Evolutionary conservation across 2,113 vertebrate species (phyloP).

Genomic region (Cettia cetti): DNA sequence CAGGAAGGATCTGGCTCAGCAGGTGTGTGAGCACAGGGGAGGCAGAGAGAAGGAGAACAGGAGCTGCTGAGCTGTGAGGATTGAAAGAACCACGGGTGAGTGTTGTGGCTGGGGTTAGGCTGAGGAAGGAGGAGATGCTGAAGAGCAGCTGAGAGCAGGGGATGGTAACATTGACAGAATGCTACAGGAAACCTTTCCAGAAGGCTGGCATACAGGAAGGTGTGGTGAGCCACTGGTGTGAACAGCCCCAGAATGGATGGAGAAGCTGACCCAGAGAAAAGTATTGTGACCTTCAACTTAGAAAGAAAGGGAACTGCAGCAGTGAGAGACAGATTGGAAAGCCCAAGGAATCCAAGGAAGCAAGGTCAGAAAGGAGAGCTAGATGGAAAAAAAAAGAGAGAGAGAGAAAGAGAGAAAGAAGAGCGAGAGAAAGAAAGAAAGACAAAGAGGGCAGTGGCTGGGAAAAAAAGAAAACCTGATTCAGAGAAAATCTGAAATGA

Average conservation of each 20-base stretch:
- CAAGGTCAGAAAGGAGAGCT: accelerated
- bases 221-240: background rate
- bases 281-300: background rate
- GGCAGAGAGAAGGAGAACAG: background rate
- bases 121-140: background rate
- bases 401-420: accelerated
- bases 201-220: background rate
- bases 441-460: no score
- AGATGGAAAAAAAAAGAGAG: no score
- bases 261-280: background rate
- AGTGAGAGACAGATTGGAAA: background rate
- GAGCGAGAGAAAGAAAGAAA: accelerated
- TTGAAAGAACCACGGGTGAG: background rate
- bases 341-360: no score
- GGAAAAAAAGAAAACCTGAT: background rate
- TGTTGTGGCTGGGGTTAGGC: background rate
- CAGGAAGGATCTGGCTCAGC: background rate
- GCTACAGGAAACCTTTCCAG: background rate
- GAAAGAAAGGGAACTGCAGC: background rate
- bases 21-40: background rate
- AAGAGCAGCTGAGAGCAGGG: background rate
- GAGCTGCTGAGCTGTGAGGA: background rate
- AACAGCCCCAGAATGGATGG: background rate
- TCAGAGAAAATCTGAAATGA: background rate
- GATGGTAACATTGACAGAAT: accelerated